Evolutionary conservation across 2,113 vertebrate species (phyloP).

Genomic region (Junco hyemalis): DNA sequence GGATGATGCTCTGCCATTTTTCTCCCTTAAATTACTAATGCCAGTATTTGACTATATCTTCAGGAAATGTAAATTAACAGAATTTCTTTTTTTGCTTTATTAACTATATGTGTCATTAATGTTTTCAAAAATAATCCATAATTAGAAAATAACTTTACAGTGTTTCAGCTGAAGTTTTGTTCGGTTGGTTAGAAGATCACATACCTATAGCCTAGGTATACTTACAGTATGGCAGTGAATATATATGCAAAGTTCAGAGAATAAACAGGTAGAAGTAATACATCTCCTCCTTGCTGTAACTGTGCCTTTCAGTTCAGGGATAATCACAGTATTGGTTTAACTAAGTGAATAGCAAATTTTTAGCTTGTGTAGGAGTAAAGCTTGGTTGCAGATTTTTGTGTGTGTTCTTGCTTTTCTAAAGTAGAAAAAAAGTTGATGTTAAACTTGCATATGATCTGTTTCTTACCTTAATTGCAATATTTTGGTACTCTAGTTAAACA

Average conservation of each 20-base stretch:
- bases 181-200: background rate
- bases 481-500: constrained; percentile 17
- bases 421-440: constrained; percentile 24
- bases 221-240: background rate
- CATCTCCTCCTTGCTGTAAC: background rate
- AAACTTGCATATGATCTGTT: constrained; percentile 32
- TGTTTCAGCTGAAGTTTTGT: background rate
- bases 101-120: background rate
- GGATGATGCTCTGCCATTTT: background rate
- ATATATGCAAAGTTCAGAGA: background rate
- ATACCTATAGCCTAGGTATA: background rate
- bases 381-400: background rate
- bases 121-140: background rate
- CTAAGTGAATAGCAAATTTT: background rate
- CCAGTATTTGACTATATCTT: background rate
- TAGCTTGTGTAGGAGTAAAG: constrained; percentile 21
- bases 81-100: background rate
- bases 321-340: constrained; percentile 12
- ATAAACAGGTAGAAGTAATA: background rate
- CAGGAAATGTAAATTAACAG: background rate
- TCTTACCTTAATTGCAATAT: background rate
- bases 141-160: background rate
- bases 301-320: background rate
- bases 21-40: background rate
- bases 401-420: constrained; percentile 19